phyloP scores from a whole-genome alignment of 92 coral and sea anemone species.

The Porites evermanni region DNA sequence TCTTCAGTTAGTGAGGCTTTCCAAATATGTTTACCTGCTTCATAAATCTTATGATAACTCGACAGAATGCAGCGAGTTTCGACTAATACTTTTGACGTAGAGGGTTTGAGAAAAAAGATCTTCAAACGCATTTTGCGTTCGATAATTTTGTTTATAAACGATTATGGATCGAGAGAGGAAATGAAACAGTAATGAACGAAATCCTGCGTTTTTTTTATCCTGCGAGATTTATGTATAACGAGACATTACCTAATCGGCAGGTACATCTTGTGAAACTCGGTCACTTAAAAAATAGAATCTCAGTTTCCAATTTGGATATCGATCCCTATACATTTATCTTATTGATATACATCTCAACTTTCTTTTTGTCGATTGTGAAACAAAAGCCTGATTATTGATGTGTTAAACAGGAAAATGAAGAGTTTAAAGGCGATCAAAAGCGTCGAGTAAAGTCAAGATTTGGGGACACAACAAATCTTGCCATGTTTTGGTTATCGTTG shows the following conservation, averaged over 20 bases:
- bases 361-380: neutral
- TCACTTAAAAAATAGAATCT: neutral
- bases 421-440: neutral
- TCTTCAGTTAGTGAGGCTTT: neutral
- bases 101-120: no score
- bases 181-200: neutral
- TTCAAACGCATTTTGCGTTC: neutral
- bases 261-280: conserved; percentile 16
- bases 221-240: conserved; percentile 20
- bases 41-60: no score
- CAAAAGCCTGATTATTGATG: neutral
- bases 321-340: neutral
- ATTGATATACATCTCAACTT: neutral
- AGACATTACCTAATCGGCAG: conserved; percentile 55
- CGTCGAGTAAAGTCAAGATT: neutral
- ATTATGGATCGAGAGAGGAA: neutral
- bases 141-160: neutral
- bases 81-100: neutral
- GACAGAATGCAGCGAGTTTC: no score
- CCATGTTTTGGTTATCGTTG: conserved; percentile 44
- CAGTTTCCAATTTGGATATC: neutral
- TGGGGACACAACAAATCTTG: neutral
- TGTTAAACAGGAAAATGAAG: conserved; percentile 33
- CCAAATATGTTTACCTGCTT: neutral
- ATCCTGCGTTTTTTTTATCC: neutral